phyloP scores from a whole-genome alignment of 2,797 vertebrate genomes.

The Protosalanx chinensis region DNA sequence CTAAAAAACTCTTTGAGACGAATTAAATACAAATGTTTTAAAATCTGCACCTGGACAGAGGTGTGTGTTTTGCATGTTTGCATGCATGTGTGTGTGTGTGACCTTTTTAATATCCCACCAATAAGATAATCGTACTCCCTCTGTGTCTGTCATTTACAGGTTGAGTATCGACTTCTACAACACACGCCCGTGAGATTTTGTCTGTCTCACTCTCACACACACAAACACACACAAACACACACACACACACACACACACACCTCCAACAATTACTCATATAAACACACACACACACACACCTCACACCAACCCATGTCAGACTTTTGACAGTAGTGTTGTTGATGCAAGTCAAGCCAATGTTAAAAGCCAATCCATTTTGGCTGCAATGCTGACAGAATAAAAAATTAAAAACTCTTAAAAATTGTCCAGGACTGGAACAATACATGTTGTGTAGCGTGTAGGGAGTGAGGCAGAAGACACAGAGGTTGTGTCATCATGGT shows the following conservation, averaged over 20 bases:
- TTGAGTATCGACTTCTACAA: constrained; percentile 70
- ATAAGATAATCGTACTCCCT: constrained; percentile 76
- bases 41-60: background rate
- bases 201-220: constrained; percentile 4
- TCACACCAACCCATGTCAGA: constrained; percentile 14
- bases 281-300: constrained; percentile 17
- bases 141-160: constrained; percentile 81
- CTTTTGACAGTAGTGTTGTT: too few relatives aligned
- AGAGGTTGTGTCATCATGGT: constrained; percentile 68
- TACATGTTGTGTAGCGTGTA: too few relatives aligned
- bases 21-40: background rate
- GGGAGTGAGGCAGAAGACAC: too few relatives aligned
- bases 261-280: background rate
- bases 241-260: constrained; percentile 16
- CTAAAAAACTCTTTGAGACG: constrained; percentile 1
- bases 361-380: too few relatives aligned
- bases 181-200: constrained; percentile 40
- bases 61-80: constrained; percentile 14
- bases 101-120: constrained; percentile 78
- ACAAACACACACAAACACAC: constrained; percentile 9
- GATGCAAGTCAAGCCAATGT: too few relatives aligned
- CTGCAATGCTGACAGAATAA: too few relatives aligned
- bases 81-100: constrained; percentile 46
- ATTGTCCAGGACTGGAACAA: too few relatives aligned
- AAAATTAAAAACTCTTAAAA: too few relatives aligned